Evolutionary conservation across 2,113 vertebrate genomes (phyloP).

Genomic region (Seriola dumerili): DNA sequence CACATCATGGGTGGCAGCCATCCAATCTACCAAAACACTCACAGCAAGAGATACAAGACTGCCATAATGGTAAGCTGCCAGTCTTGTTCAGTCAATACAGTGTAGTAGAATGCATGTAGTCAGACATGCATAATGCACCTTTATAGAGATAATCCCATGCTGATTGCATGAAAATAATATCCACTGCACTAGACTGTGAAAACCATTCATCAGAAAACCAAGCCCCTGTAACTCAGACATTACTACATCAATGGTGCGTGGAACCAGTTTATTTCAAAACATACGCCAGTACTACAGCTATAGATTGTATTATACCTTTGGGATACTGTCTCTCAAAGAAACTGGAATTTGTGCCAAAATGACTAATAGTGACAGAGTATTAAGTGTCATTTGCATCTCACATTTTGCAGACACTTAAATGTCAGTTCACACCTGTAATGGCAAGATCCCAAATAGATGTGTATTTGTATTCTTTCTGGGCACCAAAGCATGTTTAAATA

Average conservation of each 20-base stretch:
- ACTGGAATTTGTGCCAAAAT: not conserved
- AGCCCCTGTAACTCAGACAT: not conserved
- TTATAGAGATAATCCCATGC: constrained; percentile 30
- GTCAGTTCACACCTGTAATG: not conserved
- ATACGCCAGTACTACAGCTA: not conserved
- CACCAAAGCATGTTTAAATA: not conserved
- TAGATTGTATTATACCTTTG: not conserved
- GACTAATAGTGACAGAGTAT: not conserved
- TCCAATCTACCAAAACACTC: constrained; percentile 54
- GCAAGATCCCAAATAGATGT: not conserved
- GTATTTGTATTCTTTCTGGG: not conserved
- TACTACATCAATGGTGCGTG: not conserved
- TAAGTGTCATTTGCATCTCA: constrained; percentile 15
- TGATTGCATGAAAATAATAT: constrained; percentile 15
- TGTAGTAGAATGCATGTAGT: constrained; percentile 19
- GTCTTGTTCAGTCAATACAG: constrained; percentile 24
- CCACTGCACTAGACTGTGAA: not conserved
- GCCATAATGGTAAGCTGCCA: constrained; percentile 45
- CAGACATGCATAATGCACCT: constrained; percentile 12
- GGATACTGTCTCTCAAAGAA: not conserved
- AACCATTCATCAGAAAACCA: not conserved
- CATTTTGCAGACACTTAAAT: constrained; percentile 1
- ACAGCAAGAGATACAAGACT: constrained; percentile 46
- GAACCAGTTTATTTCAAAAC: not conserved
- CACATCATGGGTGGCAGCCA: constrained; percentile 36